phyloP scores from a whole-genome alignment of 2,113 vertebrate genomes.

The Monarcha castaneiventris region DNA sequence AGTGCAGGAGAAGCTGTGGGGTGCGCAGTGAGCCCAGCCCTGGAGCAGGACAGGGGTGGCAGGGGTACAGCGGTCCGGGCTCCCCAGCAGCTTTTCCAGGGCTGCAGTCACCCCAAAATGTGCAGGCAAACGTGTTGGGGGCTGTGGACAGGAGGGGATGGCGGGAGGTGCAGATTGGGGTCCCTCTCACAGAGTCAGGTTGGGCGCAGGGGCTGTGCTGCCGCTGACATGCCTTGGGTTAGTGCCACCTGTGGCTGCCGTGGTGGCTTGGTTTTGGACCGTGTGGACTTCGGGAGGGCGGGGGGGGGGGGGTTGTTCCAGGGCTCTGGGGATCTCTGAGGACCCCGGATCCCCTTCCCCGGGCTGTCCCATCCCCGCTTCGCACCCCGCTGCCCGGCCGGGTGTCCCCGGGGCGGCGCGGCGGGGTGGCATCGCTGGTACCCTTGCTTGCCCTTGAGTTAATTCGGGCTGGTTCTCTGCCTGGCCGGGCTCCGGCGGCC shows the following conservation, averaged over 20 bases:
- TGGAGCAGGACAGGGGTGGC: background rate
- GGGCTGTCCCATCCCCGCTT: rapidly evolving
- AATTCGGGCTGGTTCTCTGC: conserved; percentile 72
- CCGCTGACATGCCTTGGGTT: rapidly evolving
- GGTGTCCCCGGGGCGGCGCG: background rate
- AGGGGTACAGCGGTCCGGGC: rapidly evolving
- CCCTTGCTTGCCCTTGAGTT: conserved; percentile 86
- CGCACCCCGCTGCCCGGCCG: background rate
- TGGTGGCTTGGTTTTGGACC: background rate
- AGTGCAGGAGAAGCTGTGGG: background rate
- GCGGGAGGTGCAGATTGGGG: rapidly evolving
- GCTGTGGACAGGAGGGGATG: background rate
- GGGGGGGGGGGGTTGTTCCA: background rate
- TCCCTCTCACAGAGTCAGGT: rapidly evolving
- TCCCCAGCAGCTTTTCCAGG: background rate
- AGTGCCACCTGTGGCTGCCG: background rate
- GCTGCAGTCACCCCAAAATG: background rate
- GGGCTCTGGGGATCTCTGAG: background rate
- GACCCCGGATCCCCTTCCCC: background rate
- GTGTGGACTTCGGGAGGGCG: no score
- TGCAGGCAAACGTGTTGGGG: background rate
- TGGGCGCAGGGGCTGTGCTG: background rate
- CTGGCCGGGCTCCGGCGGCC: conserved; percentile 52
- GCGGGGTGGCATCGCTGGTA: background rate
- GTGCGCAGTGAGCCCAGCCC: background rate